phyloP scores from a whole-genome alignment of 1,140 invertebrate species.

The Drosophila bifasciata region DNA sequence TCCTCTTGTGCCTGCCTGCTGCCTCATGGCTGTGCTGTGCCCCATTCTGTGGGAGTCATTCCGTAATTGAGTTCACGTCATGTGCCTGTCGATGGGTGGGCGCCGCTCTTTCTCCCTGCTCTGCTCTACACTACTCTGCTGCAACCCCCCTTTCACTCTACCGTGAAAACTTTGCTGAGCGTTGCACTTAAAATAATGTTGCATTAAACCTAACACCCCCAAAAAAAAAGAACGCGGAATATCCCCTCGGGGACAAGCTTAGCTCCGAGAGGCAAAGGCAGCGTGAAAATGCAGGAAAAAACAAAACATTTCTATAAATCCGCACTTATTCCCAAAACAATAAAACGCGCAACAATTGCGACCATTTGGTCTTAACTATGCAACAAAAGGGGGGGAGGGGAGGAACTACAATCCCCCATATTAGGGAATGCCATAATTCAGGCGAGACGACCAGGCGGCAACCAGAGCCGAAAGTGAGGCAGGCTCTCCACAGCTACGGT shows the following conservation, averaged over 20 bases:
- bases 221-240: conserved; percentile 32
- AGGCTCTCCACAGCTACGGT: conserved; percentile 22
- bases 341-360: conserved; percentile 80
- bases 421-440: conserved; percentile 76
- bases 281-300: conserved; percentile 28
- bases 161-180: conserved; percentile 22
- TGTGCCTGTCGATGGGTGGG: conserved; percentile 41
- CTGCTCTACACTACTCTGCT: no score
- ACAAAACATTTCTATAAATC: conserved; percentile 73
- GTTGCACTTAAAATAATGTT: conserved; percentile 49
- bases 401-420: conserved; percentile 37
- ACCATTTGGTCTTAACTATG: conserved; percentile 74
- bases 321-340: conserved; percentile 81
- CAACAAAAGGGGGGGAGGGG: conserved; percentile 37
- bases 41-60: conserved; percentile 20
- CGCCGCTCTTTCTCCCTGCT: neutral
- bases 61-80: conserved; percentile 74
- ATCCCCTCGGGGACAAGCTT: conserved; percentile 25
- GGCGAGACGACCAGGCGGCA: conserved; percentile 42
- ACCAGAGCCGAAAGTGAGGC: conserved; percentile 39
- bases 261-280: conserved; percentile 1
- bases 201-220: conserved; percentile 1
- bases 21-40: conserved; percentile 40
- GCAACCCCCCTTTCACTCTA: conserved; percentile 17
- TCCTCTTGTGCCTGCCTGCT: conserved; percentile 45